Conservation (phyloP, 2,888 invertebrate species). For the Panorpa germanica region DNA sequence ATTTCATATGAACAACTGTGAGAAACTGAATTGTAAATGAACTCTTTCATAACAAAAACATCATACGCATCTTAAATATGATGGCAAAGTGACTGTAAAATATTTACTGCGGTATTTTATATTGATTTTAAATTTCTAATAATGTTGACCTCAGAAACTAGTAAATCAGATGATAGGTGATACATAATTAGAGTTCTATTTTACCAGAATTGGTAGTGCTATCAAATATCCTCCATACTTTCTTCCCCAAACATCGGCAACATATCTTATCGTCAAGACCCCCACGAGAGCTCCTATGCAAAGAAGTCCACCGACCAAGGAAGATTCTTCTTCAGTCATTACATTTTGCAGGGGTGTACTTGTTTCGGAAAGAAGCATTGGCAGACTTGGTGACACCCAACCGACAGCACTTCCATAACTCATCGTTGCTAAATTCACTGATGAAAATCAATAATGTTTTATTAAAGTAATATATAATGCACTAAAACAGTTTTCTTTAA, state of each 20-base stretch:
- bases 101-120: too few relatives aligned
- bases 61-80: too few relatives aligned
- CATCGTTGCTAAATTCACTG: slow-evolving; percentile 33
- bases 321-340: slow-evolving; percentile 28
- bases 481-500: too few relatives aligned
- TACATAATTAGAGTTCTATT: slow-evolving; percentile 21
- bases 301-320: slow-evolving; percentile 35
- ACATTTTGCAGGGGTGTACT: slow-evolving; percentile 29
- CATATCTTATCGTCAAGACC: slow-evolving; percentile 29
- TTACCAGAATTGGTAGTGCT: slow-evolving; percentile 32
- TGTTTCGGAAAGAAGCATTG: slow-evolving; percentile 25
- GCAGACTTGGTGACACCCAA: slow-evolving; percentile 36
- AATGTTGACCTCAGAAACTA: too few relatives aligned
- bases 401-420: slow-evolving; percentile 35
- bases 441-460: too few relatives aligned
- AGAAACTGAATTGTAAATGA: too few relatives aligned
- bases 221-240: slow-evolving; percentile 31
- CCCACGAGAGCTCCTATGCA: slow-evolving; percentile 34
- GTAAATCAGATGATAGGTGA: too few relatives aligned
- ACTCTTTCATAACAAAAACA: too few relatives aligned
- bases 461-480: too few relatives aligned
- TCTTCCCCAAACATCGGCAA: slow-evolving; percentile 33
- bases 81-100: too few relatives aligned
- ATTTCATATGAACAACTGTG: too few relatives aligned
- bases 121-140: too few relatives aligned